These are phyloP conservation scores for Bradynema listronoti DNA, from an alignment of 1,140 invertebrate genomes.

Conservation along the genomic window DNA sequence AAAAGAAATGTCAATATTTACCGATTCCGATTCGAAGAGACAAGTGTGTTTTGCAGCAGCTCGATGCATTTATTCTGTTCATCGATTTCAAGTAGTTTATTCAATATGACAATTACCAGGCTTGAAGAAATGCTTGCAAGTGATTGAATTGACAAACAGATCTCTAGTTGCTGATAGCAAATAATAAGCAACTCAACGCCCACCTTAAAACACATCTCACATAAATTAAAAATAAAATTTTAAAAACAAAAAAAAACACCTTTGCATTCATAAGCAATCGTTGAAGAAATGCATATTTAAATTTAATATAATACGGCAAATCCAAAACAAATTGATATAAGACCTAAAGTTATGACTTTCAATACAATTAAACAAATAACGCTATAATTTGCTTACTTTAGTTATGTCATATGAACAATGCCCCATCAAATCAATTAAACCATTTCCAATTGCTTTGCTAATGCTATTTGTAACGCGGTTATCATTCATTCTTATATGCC, in stretches of 20 bases:
- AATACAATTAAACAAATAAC: background rate
- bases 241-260: no score
- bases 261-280: background rate
- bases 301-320: background rate
- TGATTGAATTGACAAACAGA: background rate
- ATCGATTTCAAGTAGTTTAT: background rate
- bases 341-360: background rate
- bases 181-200: background rate
- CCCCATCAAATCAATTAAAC: no score
- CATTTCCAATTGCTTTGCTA: no score
- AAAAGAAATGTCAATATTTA: background rate
- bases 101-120: background rate
- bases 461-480: no score
- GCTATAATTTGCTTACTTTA: no score
- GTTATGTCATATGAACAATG: no score
- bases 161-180: constrained; percentile 4
- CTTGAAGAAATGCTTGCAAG: constrained; percentile 1
- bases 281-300: background rate
- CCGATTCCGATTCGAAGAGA: background rate
- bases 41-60: background rate
- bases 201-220: no score
- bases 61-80: background rate
- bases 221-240: no score
- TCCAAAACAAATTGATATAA: background rate
- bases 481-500: no score